Evolutionary conservation across 2,888 invertebrate genomes (phyloP), one percentile per base, ranked within the genome.

Genomic region (Lasioglossum lativentre): DNA sequence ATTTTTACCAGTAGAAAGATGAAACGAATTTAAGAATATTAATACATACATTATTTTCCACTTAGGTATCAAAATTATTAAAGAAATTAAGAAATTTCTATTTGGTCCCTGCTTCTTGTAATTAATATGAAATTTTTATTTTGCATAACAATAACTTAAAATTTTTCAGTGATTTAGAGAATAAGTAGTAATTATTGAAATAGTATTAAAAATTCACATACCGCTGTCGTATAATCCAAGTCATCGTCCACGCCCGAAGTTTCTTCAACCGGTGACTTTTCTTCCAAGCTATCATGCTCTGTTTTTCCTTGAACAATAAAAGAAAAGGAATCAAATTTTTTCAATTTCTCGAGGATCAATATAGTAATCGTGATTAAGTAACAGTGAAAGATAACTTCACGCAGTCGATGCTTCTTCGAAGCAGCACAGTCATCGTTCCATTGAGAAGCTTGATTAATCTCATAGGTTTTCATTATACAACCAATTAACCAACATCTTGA

Each of bases 151-250:
- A 47, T 47, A n/a, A n/a, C 8, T 52, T 38, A 8, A 34, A 34
- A 34, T 34, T 34, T 16, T 8, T 66, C 23, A 68, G 12, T 40
- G 19, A 38, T 34, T 66, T 3, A 23, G 8, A 34, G 34, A 66
- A 56, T 12, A 38, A 19, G 6, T 12, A n/a, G 23, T 4, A 23
- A 12, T n/a, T 12, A 23, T 34, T 14, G 3, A 12, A 38, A 40
- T 40, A n/a, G 3, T n/a, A 40, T 30, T 14, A 5, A 63, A 34
- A 66, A 66, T 59, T 63, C 66, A 90, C 93, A 92, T 83, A 93
- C 93, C 4, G 91, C 89, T 47, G 84, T 86, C 71, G 89, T 85
- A 70, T 85, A 90, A 66, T 93, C 93, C 77, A 85, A 87, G 63
- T 90, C 92, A n/a, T 93, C 92, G 66, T 91, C 92, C n/a, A 82